Conservation (phyloP, 1,140 invertebrate genomes). For the Ptiloglossa arizonensis region DNA sequence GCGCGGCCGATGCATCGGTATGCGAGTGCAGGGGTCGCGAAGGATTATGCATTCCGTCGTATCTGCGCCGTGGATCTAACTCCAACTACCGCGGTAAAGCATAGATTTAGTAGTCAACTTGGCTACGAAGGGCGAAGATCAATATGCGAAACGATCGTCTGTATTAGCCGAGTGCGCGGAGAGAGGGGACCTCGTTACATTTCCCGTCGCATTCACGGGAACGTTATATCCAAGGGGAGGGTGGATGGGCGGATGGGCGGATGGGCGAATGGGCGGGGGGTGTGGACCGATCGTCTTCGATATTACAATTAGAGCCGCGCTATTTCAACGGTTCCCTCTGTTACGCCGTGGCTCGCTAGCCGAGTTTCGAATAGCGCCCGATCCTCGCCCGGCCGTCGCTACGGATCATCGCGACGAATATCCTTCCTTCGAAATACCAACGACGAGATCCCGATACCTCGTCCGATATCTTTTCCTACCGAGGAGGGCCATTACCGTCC, state of each 20-base stretch:
- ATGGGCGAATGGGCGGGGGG: no score
- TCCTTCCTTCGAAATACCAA: no score
- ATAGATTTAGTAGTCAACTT: slow-evolving; percentile 18
- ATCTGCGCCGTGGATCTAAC: slow-evolving; percentile 18
- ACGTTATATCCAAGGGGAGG: background rate
- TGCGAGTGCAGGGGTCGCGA: background rate
- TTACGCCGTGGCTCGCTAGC: no score
- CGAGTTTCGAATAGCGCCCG: no score
- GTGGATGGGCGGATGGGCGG: no score
- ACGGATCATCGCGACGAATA: no score
- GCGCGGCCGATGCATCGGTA: background rate
- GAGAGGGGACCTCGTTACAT: slow-evolving; percentile 16
- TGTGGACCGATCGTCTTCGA: slow-evolving; percentile 37
- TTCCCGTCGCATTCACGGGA: slow-evolving; percentile 22
- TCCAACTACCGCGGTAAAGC: background rate
- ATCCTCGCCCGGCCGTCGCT: no score
- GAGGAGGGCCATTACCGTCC: no score
- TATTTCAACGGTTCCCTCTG: background rate
- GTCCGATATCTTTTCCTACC: no score
- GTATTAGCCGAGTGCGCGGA: slow-evolving; percentile 25
- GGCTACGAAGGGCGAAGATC: slow-evolving; percentile 32
- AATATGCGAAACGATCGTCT: slow-evolving; percentile 50
- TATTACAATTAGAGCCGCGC: slow-evolving; percentile 39
- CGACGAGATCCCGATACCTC: no score
- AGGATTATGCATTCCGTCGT: slow-evolving; percentile 38